A percentile compares a stretch with the other conserved stretches of the same genome.
Evolutionary conservation across 2,888 invertebrate genomes (phyloP).

Genomic region (Agrilus biguttatus): DNA sequence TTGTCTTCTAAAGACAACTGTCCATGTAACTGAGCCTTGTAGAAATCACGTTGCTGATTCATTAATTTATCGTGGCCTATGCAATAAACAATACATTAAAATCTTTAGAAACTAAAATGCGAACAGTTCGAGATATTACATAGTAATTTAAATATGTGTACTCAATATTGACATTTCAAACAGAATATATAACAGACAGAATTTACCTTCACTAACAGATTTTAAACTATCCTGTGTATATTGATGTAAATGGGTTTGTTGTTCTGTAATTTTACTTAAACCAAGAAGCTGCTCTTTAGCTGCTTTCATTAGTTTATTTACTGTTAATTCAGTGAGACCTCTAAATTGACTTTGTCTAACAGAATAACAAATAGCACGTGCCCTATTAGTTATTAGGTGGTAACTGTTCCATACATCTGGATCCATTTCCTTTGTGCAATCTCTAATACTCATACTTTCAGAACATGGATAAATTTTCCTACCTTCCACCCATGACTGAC

Average conservation of each 20-base stretch:
- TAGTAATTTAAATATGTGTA: too few species aligned
- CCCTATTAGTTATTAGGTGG: conserved; percentile 50
- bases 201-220: conserved; percentile 15
- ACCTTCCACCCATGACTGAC: conserved; percentile 48
- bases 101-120: too few species aligned
- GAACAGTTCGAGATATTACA: too few species aligned
- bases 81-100: conserved; percentile 7
- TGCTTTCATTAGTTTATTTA: conserved; percentile 45
- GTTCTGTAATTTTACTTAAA: conserved; percentile 20
- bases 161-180: too few species aligned
- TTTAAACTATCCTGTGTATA: conserved; percentile 22
- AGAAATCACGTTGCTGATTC: conserved; percentile 37
- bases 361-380: conserved; percentile 51
- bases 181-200: too few species aligned
- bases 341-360: conserved; percentile 49
- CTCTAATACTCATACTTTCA: conserved; percentile 44
- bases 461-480: conserved; percentile 44
- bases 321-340: conserved; percentile 46
- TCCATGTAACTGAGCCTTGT: conserved; percentile 33
- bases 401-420: conserved; percentile 55
- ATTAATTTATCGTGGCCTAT: conserved; percentile 34
- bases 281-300: conserved; percentile 23
- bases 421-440: conserved; percentile 51
- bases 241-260: conserved; percentile 22
- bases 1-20: conserved; percentile 38